A percentile compares a stretch with the other conserved stretches of the same genome.
Evolutionary conservation across 2,888 invertebrate species (phyloP).

Genomic region (Acleris laterana): DNA sequence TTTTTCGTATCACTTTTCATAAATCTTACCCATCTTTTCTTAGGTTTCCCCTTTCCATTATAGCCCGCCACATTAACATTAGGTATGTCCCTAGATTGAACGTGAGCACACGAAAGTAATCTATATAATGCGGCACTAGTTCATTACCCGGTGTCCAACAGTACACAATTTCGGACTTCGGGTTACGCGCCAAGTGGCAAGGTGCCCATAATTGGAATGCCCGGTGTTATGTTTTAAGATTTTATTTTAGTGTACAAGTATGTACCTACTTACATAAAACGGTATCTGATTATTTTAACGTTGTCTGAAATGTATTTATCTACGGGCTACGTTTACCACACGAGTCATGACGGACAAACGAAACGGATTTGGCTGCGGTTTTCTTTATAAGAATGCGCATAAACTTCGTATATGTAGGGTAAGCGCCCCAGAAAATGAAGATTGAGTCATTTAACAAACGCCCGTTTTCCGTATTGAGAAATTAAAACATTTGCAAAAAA

Average conservation of each 20-base stretch:
- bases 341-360: slow-evolving; percentile 2
- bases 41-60: no score
- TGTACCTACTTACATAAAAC: background rate
- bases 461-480: no score
- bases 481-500: no score
- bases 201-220: slow-evolving; percentile 32
- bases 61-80: no score
- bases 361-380: slow-evolving; percentile 29
- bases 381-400: slow-evolving; percentile 9
- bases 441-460: no score
- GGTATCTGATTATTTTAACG: background rate
- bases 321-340: slow-evolving; percentile 7
- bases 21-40: no score
- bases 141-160: slow-evolving; percentile 24
- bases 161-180: slow-evolving; percentile 14
- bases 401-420: slow-evolving; percentile 1
- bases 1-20: no score
- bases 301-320: background rate
- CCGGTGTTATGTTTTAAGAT: slow-evolving; percentile 9
- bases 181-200: slow-evolving; percentile 35
- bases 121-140: slow-evolving; percentile 8
- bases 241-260: background rate
- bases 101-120: background rate
- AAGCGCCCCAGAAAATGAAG: background rate
- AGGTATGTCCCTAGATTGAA: background rate